These are phyloP conservation scores for Pseudomyrmex dendroicus DNA, from an alignment of 1,140 invertebrate genomes.

Conservation along the genomic window DNA sequence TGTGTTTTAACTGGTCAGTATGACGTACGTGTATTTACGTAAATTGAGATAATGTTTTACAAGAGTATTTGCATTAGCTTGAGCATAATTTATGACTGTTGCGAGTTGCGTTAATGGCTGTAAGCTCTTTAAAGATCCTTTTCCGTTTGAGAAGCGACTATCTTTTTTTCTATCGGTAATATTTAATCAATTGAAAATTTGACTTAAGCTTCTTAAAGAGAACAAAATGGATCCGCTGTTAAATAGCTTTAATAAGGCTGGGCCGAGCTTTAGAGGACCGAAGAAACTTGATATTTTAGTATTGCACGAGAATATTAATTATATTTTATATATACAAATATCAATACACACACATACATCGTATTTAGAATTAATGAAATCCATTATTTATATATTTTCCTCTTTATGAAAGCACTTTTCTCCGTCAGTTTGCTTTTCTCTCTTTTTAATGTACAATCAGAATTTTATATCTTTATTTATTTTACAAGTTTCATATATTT, in stretches of 20 bases:
- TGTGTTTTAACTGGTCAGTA: neutral
- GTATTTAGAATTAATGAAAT: constrained; percentile 8
- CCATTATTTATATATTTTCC: constrained; percentile 9
- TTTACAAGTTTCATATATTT: too few relatives aligned
- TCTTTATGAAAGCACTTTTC: too few relatives aligned
- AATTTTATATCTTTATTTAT: neutral
- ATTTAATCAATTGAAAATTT: constrained; percentile 69
- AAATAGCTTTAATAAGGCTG: constrained; percentile 60
- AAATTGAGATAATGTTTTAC: constrained; percentile 1
- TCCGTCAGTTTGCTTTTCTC: neutral
- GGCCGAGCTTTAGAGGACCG: constrained; percentile 34
- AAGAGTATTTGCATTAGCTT: neutral
- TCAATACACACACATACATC: too few relatives aligned
- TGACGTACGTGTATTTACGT: neutral
- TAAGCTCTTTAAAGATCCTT: constrained; percentile 30
- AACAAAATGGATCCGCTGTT: constrained; percentile 57
- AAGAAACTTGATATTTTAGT: constrained; percentile 25
- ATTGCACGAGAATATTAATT: constrained; percentile 14
- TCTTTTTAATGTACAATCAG: neutral
- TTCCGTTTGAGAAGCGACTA: constrained; percentile 17
- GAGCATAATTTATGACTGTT: constrained; percentile 17
- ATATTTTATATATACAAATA: neutral
- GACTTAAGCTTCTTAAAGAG: constrained; percentile 64
- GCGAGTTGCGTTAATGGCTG: constrained; percentile 18
- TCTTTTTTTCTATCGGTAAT: constrained; percentile 53